Evolutionary conservation across 1,140 invertebrate genomes (phyloP), one percentile per base, ranked within the genome.

Genomic region (Drosophila murphyi): DNA sequence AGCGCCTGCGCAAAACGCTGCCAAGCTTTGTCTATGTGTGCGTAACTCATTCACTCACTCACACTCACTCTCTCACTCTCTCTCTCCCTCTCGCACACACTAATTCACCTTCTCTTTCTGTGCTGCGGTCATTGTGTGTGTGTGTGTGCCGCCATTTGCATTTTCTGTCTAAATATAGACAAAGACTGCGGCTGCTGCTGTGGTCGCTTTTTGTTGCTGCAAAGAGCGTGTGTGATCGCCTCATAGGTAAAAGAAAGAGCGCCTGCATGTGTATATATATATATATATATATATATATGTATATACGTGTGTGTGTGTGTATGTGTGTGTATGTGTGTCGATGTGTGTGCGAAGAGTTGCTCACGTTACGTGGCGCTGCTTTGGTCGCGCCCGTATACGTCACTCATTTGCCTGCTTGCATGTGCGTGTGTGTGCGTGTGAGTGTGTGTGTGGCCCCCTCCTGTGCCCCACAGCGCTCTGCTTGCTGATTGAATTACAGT

Each of bases 401-500:
- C 79, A 78, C 62, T 52, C 59, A 55, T 41, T 47, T 59, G 41
- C 47, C 60, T 37, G 47, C 20, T 60, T 65, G 54, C 20, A 8
- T 10, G 52, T 32, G 31, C 60, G 28, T 52, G 8, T 71, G 7
- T 71, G 0, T 12, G 12, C 0, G 12, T 12, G 12, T 12, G 57
- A 80, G 20, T 12, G 57, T 83, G 20, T 81, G 39, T 41, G 48
- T 39, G 39, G 8, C 39, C 41, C 47, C 62, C 43, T 67, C 35
- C 48, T 47, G 41, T 50, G 64, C 39, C 39, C 12, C 56, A 39
- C 41, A 57, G 63, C 56, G 64, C 56, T 35, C 72, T 45, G 80
- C 62, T 65, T 56, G 77, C 85, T 85, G 85, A 88, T 88, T 88
- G 76, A 88, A 89, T 88, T 88, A 89, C 85, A 88, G 62, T 88